Percentiles rank a stretch among this genome's conserved stretches.
Conservation (phyloP, 2,797 vertebrate genomes). For the Gambusia yucatana region DNA sequence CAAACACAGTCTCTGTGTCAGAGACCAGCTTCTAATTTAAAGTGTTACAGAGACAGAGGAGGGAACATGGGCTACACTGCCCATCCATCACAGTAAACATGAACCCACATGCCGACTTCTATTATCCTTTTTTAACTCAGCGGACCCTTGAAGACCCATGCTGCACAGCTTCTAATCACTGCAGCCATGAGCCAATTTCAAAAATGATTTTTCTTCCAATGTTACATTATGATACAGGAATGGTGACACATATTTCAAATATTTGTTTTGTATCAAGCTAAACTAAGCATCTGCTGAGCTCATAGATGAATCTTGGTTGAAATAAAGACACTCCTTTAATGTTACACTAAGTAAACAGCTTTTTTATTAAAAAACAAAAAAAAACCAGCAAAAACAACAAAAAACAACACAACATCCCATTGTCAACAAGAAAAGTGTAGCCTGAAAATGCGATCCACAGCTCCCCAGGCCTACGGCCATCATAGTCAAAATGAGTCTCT, state of each 20-base stretch:
- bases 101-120: not conserved
- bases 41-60: not conserved
- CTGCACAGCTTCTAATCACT: not conserved
- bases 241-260: not conserved
- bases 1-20: not conserved
- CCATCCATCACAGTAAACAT: not conserved
- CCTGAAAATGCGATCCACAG: not conserved
- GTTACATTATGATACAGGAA: not conserved
- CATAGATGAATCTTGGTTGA: not conserved
- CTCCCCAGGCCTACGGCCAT: not conserved
- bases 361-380: not conserved
- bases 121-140: not conserved
- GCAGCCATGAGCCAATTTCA: not conserved
- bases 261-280: not conserved
- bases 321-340: not conserved
- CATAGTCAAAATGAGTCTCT: slow-evolving; percentile 1
- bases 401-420: not conserved
- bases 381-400: no score
- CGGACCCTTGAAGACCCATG: not conserved
- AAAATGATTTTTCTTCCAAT: not conserved
- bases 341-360: no score
- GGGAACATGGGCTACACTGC: not conserved
- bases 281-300: not conserved
- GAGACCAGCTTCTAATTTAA: not conserved
- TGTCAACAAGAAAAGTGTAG: not conserved